A percentile compares a stretch with the other conserved stretches of the same genome.
phyloP scores from a whole-genome alignment of 2,797 vertebrate genomes.

The Oophaga sylvatica region DNA sequence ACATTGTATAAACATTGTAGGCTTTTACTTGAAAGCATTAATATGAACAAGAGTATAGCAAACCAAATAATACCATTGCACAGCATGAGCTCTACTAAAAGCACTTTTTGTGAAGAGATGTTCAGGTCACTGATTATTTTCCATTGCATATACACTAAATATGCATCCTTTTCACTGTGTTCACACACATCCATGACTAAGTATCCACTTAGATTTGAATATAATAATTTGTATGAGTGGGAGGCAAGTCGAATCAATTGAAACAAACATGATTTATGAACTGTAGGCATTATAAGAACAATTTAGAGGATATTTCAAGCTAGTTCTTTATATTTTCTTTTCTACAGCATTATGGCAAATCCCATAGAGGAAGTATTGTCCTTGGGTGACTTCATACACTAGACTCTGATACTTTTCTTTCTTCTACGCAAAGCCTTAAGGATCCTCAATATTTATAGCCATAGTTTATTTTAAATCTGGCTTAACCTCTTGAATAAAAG shows the following conservation, averaged over 20 bases:
- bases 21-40: not conserved
- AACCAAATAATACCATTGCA: not conserved
- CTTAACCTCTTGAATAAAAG: not conserved
- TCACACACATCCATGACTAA: not conserved
- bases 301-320: not conserved
- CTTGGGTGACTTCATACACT: not conserved
- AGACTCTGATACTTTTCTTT: not conserved
- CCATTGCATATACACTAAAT: not conserved
- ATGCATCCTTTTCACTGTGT: not conserved
- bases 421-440: not conserved
- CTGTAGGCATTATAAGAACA: not conserved
- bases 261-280: not conserved
- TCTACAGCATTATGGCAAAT: not conserved
- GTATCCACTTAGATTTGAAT: constrained; percentile 15
- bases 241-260: constrained; percentile 3
- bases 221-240: constrained; percentile 21
- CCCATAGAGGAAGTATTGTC: not conserved
- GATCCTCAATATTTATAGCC: not conserved
- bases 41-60: not conserved
- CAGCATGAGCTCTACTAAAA: not conserved
- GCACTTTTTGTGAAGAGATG: not conserved
- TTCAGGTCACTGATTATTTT: constrained; percentile 3
- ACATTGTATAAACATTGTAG: not conserved
- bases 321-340: not conserved
- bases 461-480: not conserved